A percentile compares a stretch with the other conserved stretches of the same genome.
phyloP scores from a whole-genome alignment of 2,888 invertebrate species.

The Andrena haemorrhoa region DNA sequence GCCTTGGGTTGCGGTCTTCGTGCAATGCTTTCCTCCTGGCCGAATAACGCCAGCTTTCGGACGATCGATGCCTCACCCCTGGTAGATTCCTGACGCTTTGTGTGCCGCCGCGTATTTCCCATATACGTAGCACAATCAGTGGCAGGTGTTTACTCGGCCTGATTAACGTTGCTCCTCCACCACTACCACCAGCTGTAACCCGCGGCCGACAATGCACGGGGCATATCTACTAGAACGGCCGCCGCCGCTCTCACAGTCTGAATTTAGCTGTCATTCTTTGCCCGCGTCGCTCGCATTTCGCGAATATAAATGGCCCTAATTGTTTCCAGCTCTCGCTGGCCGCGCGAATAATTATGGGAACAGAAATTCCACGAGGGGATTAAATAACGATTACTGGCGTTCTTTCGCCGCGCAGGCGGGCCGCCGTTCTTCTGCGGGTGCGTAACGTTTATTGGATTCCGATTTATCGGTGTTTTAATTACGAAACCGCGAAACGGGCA shows the following conservation, averaged over 20 bases:
- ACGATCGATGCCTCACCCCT: slow-evolving; percentile 77
- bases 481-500: not conserved
- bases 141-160: slow-evolving; percentile 81
- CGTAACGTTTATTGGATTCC: not conserved
- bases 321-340: not conserved
- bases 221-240: slow-evolving; percentile 45
- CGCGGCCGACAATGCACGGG: slow-evolving; percentile 49
- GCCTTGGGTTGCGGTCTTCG: slow-evolving; percentile 14
- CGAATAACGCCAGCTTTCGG: slow-evolving; percentile 70
- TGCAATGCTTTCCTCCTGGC: slow-evolving; percentile 65
- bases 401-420: not conserved
- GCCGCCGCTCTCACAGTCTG: slow-evolving; percentile 30
- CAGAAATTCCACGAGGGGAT: slow-evolving; percentile 10
- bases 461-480: not conserved
- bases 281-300: slow-evolving; percentile 12
- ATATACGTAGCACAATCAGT: slow-evolving; percentile 78
- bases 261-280: slow-evolving; percentile 56
- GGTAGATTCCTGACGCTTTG: slow-evolving; percentile 69
- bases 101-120: slow-evolving; percentile 71
- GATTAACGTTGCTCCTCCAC: slow-evolving; percentile 79
- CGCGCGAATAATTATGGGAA: not conserved
- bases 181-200: slow-evolving; percentile 48
- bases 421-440: not conserved
- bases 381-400: slow-evolving; percentile 11
- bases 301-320: slow-evolving; percentile 40